Evolutionary conservation across 2,113 vertebrate species (phyloP).

Genomic region (Megaleporinus macrocephalus): DNA sequence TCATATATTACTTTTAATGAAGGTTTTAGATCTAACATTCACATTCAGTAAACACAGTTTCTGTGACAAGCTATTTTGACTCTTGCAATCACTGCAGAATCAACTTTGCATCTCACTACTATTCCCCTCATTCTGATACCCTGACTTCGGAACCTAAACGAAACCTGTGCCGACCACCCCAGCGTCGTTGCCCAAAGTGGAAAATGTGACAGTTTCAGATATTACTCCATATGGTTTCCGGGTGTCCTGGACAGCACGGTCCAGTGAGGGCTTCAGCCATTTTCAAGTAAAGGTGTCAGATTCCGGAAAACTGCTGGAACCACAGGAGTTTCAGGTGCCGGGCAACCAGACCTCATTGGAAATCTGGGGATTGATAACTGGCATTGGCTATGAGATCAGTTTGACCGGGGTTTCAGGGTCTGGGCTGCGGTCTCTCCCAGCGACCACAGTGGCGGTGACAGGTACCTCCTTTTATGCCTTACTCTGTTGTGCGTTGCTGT

Average conservation of each 20-base stretch:
- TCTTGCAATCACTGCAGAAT: constrained; percentile 73
- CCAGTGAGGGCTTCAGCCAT: constrained; percentile 80
- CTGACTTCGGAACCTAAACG: constrained; percentile 2
- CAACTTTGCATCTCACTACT: constrained; percentile 53
- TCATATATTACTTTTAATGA: not conserved
- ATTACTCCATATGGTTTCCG: constrained; percentile 84
- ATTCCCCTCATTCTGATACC: constrained; percentile 64
- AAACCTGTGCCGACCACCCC: constrained; percentile 45
- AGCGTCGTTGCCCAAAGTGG: constrained; percentile 92
- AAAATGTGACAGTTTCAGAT: constrained; percentile 91
- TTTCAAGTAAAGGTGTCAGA: constrained; percentile 92
- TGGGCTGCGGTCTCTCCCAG: constrained; percentile 88
- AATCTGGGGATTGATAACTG: constrained; percentile 80
- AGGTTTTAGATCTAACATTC: not conserved
- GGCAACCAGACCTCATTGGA: constrained; percentile 76
- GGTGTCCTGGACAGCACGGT: constrained; percentile 71
- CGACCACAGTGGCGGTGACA: constrained; percentile 91
- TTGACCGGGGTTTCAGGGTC: constrained; percentile 87
- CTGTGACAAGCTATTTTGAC: constrained; percentile 33
- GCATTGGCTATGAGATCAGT: constrained; percentile 83
- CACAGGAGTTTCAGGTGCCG: constrained; percentile 80
- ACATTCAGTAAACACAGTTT: not conserved
- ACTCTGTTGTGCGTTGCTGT: not conserved
- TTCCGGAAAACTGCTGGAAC: constrained; percentile 94
- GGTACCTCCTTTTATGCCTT: constrained; percentile 76